Evolutionary conservation across 2,113 vertebrate species (phyloP).

Genomic region (Glareola pratincola): DNA sequence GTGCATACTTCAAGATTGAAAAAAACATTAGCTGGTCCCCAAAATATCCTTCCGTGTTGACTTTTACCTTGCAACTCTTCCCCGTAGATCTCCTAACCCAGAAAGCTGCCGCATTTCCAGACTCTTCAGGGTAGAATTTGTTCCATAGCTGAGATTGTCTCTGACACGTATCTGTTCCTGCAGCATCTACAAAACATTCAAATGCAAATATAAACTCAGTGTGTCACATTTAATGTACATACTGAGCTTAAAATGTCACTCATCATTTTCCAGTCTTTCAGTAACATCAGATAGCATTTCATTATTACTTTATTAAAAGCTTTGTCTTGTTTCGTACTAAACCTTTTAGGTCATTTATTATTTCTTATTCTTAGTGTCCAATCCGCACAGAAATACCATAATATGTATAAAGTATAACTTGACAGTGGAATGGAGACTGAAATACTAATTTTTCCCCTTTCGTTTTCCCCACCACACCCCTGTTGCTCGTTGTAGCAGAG

Average conservation of each 20-base stretch:
- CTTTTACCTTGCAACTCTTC: slow-evolving; percentile 77
- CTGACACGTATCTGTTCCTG: slow-evolving; percentile 81
- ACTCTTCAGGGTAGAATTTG: slow-evolving; percentile 79
- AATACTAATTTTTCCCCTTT: neutral
- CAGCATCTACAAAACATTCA: slow-evolving; percentile 64
- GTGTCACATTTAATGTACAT: neutral
- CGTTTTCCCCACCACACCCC: neutral
- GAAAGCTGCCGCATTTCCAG: slow-evolving; percentile 80
- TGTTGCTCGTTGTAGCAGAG: neutral
- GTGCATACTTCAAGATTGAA: neutral
- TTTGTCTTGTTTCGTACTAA: neutral
- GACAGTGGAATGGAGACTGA: neutral
- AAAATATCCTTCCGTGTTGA: neutral
- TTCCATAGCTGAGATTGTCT: slow-evolving; percentile 79
- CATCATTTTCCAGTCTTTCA: neutral
- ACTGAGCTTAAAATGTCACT: slow-evolving; percentile 11
- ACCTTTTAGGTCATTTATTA: neutral
- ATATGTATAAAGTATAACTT: neutral
- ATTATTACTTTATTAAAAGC: neutral
- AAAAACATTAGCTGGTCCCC: neutral
- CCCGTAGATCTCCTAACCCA: slow-evolving; percentile 77
- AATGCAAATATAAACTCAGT: slow-evolving; percentile 24
- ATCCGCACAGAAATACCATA: neutral
- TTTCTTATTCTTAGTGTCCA: neutral
- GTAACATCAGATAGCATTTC: neutral